Base-by-base conservation (phyloP, 2,113 vertebrate genomes). In the Semnopithecus entellus region DNA sequence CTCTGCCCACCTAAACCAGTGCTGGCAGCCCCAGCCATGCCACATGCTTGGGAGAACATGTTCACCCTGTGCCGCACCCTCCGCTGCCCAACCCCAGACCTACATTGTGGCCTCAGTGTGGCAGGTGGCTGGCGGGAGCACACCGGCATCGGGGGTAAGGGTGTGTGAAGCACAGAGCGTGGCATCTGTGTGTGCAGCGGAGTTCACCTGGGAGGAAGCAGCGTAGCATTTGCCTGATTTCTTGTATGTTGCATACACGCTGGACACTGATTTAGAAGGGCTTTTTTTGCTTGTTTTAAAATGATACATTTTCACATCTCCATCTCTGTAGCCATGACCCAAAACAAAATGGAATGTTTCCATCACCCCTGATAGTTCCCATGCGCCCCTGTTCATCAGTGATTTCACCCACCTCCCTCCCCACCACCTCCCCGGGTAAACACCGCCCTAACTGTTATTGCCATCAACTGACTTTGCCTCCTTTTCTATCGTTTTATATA, bases 31-130 rank as follows among this genome's bases (percentile, higher is more conserved):
- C 38, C 27, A 22, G 61, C 27, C 61, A 35, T 4, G 23, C 18
- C 35, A 25, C 61, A 32, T 1, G 0, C 64, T n/a, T 40, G 12
- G 27, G 27, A 22, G 17, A 32, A 25, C n/a, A 10, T 2, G 2
- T 50, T 57, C 73, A 11, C n/a, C 35, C 35, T 27, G 6, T 22
- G 50, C 50, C 25, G 4, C 45, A 32, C 70, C 45, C 35, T 35
- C 35, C 4, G 23, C 61, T 23, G 38, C 32, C 23, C 8, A n/a
- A 30, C 43, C 30, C 76, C 18, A 6, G n/a, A 25, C 27, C 61
- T 40, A n/a, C 5, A 5, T 2, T 4, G 55, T 40, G 32, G n/a
- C 43, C 32, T 79, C 16, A 38, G 88, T 7, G 5, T 32, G 32
- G 35, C 52, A 45, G 6, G 40, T 7, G 23, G 52, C 72, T n/a